Conservation (phyloP, 92 coral and sea anemone species). For the Metridium senile region DNA sequence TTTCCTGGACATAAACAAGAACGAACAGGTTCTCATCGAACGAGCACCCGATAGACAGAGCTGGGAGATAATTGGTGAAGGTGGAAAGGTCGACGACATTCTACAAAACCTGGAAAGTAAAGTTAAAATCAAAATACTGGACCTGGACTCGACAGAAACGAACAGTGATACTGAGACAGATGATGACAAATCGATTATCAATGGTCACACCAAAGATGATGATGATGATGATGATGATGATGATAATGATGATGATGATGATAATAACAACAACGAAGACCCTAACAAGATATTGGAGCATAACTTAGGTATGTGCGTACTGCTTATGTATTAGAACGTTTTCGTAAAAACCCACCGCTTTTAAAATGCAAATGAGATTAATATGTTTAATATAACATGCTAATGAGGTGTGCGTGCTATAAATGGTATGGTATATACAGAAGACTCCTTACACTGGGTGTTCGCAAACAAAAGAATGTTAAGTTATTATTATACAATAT, state of each 20-base stretch:
- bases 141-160: not conserved
- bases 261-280: not conserved
- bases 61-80: conserved; percentile 48
- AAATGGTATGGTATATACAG: too few relatives aligned
- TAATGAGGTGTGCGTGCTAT: too few relatives aligned
- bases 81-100: conserved; percentile 9
- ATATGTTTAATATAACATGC: too few relatives aligned
- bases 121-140: conserved; percentile 35
- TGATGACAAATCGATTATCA: too few relatives aligned
- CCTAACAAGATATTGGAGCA: not conserved
- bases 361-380: too few relatives aligned
- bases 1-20: conserved; percentile 4
- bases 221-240: not conserved
- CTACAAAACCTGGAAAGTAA: conserved; percentile 13
- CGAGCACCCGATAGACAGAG: conserved; percentile 22
- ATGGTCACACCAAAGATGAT: not conserved
- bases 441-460: too few relatives aligned
- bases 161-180: not conserved
- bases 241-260: conserved; percentile 5
- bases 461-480: too few relatives aligned
- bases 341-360: too few relatives aligned
- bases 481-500: too few relatives aligned
- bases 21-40: conserved; percentile 12
- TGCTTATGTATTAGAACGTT: too few relatives aligned
- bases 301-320: conserved; percentile 25